A percentile compares a stretch with the other conserved stretches of the same genome.
phyloP scores from a whole-genome alignment of 2,113 vertebrate species.

The Scomber colias region DNA sequence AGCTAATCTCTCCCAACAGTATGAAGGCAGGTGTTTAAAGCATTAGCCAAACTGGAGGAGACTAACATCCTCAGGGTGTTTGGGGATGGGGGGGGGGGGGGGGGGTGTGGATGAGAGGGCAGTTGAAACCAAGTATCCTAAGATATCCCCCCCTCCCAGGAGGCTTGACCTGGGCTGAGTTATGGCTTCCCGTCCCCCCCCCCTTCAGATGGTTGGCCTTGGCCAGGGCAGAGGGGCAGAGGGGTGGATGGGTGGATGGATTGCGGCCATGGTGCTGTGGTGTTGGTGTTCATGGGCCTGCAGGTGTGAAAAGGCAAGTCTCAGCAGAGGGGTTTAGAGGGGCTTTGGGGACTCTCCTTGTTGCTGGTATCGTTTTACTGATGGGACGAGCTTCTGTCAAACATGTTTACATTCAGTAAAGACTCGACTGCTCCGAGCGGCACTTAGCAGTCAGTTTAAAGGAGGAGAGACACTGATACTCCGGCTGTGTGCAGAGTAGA shows the following conservation, averaged over 20 bases:
- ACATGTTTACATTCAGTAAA: conserved; percentile 55
- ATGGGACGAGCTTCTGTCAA: conserved; percentile 55
- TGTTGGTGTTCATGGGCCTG: conserved; percentile 18
- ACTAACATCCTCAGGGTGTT: background rate
- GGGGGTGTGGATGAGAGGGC: too few species aligned
- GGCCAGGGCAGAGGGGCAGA: conserved; percentile 16
- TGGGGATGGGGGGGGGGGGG: too few species aligned
- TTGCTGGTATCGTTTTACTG: conserved; percentile 54
- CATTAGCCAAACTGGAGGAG: conserved; percentile 47
- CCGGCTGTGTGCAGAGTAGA: background rate
- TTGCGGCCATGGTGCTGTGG: background rate
- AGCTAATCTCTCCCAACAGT: background rate
- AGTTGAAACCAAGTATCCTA: background rate
- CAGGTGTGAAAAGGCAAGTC: conserved; percentile 55
- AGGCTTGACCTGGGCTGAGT: conserved; percentile 47
- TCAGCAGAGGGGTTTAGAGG: conserved; percentile 32
- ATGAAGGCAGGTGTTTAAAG: conserved; percentile 46
- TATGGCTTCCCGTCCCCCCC: conserved; percentile 11
- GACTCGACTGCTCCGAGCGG: conserved; percentile 17
- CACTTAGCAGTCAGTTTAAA: background rate
- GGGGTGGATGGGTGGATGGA: conserved; percentile 37
- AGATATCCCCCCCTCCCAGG: conserved; percentile 24
- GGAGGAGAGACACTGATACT: background rate
- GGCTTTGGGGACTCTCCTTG: conserved; percentile 28
- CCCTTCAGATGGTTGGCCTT: conserved; percentile 17